A percentile compares a stretch with the other conserved stretches of the same genome.
Conservation (phyloP, 1,140 invertebrate genomes). For the Penaeus indicus region DNA sequence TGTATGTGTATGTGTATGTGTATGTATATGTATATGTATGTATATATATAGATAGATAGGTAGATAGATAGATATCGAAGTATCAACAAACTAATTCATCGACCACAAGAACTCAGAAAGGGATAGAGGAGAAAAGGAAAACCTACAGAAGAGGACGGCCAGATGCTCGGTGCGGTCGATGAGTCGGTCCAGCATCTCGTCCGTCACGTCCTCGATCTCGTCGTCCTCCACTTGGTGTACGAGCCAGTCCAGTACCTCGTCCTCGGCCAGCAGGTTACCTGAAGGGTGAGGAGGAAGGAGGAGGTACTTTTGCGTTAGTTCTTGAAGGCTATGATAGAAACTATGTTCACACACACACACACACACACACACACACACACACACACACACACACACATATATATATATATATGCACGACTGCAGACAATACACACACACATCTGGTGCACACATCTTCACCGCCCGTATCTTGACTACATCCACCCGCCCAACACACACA, state of each 20-base stretch:
- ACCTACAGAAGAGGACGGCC: slow-evolving; percentile 92
- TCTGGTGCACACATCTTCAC: too few relatives aligned
- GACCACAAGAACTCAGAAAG: not conserved
- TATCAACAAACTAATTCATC: too few relatives aligned
- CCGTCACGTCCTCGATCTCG: slow-evolving; percentile 95
- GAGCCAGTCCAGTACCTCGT: slow-evolving; percentile 91
- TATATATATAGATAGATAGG: not conserved
- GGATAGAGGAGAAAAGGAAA: not conserved
- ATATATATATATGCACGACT: too few relatives aligned
- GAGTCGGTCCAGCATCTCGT: slow-evolving; percentile 91
- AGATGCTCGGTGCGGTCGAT: slow-evolving; percentile 90
- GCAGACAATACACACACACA: too few relatives aligned
- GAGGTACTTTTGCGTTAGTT: not conserved
- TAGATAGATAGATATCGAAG: not conserved
- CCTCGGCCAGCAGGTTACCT: slow-evolving; percentile 92
- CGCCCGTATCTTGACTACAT: too few relatives aligned
- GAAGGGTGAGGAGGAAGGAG: not conserved
- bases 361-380: not conserved
- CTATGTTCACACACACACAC: not conserved
- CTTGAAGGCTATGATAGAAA: not conserved
- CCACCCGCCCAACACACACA: too few relatives aligned
- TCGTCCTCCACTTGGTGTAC: slow-evolving; percentile 88
- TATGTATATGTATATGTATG: slow-evolving; percentile 16
- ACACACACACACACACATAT: too few relatives aligned
- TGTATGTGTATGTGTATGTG: not conserved